Conservation (phyloP, 2,113 vertebrate genomes). For the Pseudorasbora parva region DNA sequence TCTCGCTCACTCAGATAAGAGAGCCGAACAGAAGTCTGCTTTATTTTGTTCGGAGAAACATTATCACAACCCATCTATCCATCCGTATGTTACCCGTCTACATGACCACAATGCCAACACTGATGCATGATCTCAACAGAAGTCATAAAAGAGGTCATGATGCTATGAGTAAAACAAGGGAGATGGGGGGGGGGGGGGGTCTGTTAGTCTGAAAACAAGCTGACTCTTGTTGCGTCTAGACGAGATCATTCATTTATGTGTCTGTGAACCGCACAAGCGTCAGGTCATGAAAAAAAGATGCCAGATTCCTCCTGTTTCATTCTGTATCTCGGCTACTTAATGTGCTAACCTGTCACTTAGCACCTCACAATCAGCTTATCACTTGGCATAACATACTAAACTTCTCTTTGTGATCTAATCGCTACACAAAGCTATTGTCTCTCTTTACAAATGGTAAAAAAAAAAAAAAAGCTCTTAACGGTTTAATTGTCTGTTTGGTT, state of each 20-base stretch:
- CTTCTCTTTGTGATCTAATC: not conserved
- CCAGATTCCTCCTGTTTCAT: slow-evolving; percentile 27
- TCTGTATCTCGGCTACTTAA: slow-evolving; percentile 2
- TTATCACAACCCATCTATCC: slow-evolving; percentile 31
- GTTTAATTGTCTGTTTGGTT: not conserved
- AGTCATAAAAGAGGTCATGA: slow-evolving; percentile 26
- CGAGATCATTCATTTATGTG: slow-evolving; percentile 39
- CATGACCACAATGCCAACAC: slow-evolving; percentile 14
- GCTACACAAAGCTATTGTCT: not conserved
- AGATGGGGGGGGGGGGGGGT: slow-evolving; percentile 2
- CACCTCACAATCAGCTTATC: slow-evolving; percentile 26
- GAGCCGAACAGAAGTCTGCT: slow-evolving; percentile 13
- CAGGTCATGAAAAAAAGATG: slow-evolving; percentile 40
- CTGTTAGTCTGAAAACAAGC: slow-evolving; percentile 34
- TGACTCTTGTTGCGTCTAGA: slow-evolving; percentile 46
- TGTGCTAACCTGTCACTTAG: slow-evolving; percentile 33
- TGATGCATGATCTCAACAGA: slow-evolving; percentile 12
- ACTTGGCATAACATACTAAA: not conserved
- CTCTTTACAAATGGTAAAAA: not conserved
- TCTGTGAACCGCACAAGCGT: slow-evolving; percentile 17
- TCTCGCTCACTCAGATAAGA: slow-evolving; percentile 39
- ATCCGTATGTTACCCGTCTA: slow-evolving; percentile 19
- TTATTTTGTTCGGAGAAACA: slow-evolving; percentile 6
- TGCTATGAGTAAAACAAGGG: slow-evolving; percentile 15
- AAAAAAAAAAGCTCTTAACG: no score